Base-by-base conservation (phyloP, 2,888 invertebrate genomes). In the Poecilus cupreus region DNA sequence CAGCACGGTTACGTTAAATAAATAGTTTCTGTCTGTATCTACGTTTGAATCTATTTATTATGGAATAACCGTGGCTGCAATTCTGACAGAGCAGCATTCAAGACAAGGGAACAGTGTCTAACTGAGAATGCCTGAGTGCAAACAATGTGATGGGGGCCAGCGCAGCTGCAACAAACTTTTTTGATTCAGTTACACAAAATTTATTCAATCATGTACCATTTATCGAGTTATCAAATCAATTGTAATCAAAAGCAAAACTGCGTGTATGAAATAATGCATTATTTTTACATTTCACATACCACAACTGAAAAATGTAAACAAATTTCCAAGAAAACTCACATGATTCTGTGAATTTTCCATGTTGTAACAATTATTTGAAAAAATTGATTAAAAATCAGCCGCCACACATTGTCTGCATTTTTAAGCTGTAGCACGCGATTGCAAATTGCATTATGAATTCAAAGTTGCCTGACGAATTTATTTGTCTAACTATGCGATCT, bases 81-180 rank as follows among this genome's bases (percentile, higher is more conserved):
- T 49, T 49, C 10, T 60, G 3, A 24, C 16, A 5, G 1, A 60
- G 60, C 60, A 60, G 60, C 60, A 60, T 26, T 37, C 32, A 22
- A 24, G 18, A 32, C 32, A 68, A n/a, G 37, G 32, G 3, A 68
- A 37, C 64, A 64, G 64, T 68, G 37, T 18, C 37, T 68, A 68
- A 68, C 32, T 68, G 37, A 37, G 64, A 75, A 51, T 86, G 88
- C 88, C 90, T 90, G 93, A 94, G 94, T 94, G 94, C 94, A 95
- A 94, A 95, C 95, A 95, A 95, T 94, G 94, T 94, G 95, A 93
- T 92, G 94, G 94, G 94, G 94, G 94, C 94, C 93, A 93, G 93
- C 92, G 86, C 87, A 88, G 88, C 82, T 82, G 84, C 84, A 75
- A 80, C 79, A 72, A 77, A 72, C 72, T 80, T 80, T 77, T 80